A percentile compares a stretch with the other conserved stretches of the same genome.
phyloP scores from a whole-genome alignment of 2,797 vertebrate genomes.

The Rhinella marina region DNA sequence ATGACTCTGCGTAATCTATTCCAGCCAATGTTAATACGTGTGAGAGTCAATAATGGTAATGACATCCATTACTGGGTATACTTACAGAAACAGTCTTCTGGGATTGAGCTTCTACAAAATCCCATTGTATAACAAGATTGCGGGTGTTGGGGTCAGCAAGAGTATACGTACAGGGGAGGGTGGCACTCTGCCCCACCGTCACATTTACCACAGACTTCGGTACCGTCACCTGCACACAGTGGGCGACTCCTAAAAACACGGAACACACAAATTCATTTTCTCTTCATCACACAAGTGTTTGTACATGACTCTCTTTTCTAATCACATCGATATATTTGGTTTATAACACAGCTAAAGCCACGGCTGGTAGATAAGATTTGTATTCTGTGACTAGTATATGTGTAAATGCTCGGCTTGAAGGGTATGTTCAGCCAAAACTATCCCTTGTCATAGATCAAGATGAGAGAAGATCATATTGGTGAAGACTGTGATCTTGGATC shows the following conservation, averaged over 20 bases:
- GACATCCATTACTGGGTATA: not conserved
- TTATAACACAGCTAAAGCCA: no score
- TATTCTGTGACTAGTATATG: no score
- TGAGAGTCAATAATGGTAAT: not conserved
- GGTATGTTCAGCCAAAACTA: no score
- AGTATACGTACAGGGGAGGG: slow-evolving; percentile 72
- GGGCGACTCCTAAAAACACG: slow-evolving; percentile 66
- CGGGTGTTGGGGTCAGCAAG: not conserved
- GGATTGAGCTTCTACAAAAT: slow-evolving; percentile 69
- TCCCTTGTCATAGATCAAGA: no score
- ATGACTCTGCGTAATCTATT: not conserved
- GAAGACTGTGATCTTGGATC: no score
- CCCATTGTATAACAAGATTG: slow-evolving; percentile 75
- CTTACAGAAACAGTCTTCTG: slow-evolving; percentile 69
- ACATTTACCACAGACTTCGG: slow-evolving; percentile 71
- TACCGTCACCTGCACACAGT: slow-evolving; percentile 67
- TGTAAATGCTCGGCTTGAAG: no score
- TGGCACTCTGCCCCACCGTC: slow-evolving; percentile 67
- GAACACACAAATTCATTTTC: not conserved
- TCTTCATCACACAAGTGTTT: not conserved
- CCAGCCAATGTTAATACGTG: not conserved
- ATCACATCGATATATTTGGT: not conserved
- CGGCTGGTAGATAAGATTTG: no score
- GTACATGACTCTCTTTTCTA: not conserved
- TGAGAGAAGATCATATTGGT: no score